Evolutionary conservation across 2,797 vertebrate genomes (phyloP), one percentile per base, ranked within the genome.

Genomic region (Chanos chanos): DNA sequence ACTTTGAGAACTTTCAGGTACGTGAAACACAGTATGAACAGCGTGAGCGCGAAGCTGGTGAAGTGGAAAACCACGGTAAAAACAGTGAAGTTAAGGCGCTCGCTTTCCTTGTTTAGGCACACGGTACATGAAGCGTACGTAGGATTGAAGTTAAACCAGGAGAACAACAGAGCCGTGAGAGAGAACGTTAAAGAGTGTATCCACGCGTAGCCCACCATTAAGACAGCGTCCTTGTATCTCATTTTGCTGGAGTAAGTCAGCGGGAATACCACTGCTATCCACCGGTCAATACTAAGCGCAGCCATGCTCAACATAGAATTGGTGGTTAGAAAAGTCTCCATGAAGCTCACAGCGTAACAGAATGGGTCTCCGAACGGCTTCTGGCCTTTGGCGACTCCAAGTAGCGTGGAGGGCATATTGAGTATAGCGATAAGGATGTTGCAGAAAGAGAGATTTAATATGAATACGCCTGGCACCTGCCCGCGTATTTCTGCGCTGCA

Each of bases 271-370:
- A 90, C 86, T 0, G 89, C 89, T 16, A 90, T 76, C 91, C 92
- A 92, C 70, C 86, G 81, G 84, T 92, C 89, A 61, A 90, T 83
- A 75, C 92, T 87, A 33, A 92, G 89, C 0, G 87, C 90, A 16
- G 86, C 90, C 89, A 88, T 90, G 78, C 83, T 92, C 75, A 91
- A 50, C 88, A 90, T 91, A 0, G 86, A 72, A 58, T 89, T 91
- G 25, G 82, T 81, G 65, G 82, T 87, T 77, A 90, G 76, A 24
- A 91, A 92, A 72, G 90, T 90, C 82, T 92, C 91, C 39, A 83
- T 70, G 25, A 89, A 90, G 27, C 91, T 84, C 4, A 85, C 71
- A 0, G 72, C 85, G 21, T 74, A 82, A 61, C 91, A 90, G 37
- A 82, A 45, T 10, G 56, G 56, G 49, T 88, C 85, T 12, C 83